Percentiles rank a stretch among this genome's conserved stretches.
Evolutionary conservation across 2,797 vertebrate species (phyloP).

Genomic region (Synaphobranchus kaupii): DNA sequence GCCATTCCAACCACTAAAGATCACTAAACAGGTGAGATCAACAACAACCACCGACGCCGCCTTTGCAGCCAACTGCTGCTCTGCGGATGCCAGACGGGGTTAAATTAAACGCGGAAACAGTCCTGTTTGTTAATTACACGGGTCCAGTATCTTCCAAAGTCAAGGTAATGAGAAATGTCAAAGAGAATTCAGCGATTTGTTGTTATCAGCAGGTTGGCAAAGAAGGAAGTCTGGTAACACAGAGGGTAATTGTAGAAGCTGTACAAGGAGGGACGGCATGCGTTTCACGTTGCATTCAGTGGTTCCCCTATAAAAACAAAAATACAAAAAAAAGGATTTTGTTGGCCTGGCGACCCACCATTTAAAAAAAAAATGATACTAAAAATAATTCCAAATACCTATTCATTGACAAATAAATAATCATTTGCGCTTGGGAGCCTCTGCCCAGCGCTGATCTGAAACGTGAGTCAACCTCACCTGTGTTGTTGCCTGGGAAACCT

Average conservation of each 20-base stretch:
- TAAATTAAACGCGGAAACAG: neutral
- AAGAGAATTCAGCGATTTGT: neutral
- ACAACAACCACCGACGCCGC: no score
- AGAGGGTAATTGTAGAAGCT: neutral
- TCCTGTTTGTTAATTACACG: neutral
- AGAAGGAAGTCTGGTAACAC: neutral
- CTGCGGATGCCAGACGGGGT: neutral
- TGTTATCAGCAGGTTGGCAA: neutral
- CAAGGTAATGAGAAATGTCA: neutral
- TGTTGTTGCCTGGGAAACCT: no score
- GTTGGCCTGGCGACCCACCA: no score
- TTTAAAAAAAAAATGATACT: no score
- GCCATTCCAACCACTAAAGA: neutral
- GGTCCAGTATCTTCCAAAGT: neutral
- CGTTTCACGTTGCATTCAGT: neutral
- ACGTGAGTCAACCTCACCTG: no score
- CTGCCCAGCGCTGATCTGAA: no score
- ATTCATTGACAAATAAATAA: no score
- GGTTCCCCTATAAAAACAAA: no score
- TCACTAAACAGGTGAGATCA: neutral
- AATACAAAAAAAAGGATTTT: no score
- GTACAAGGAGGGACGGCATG: neutral
- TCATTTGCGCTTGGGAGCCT: no score
- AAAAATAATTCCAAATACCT: no score
- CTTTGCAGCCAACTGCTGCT: no score